phyloP scores from a whole-genome alignment of 1,140 invertebrate genomes.

The Drosophila busckii region DNA sequence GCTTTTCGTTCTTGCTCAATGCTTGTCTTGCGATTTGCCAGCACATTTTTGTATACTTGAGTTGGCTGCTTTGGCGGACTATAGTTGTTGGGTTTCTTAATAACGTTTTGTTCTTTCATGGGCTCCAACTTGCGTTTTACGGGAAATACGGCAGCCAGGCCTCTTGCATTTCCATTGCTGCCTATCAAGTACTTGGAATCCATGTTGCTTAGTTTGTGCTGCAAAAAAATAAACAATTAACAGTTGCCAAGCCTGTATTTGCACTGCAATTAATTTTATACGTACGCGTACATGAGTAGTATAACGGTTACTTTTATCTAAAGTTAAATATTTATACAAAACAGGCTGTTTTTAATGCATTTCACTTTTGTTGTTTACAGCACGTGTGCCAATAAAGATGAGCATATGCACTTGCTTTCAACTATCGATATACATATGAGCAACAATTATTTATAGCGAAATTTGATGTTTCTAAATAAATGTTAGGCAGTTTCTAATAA shows the following conservation, averaged over 20 bases:
- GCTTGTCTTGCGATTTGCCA: slow-evolving; percentile 18
- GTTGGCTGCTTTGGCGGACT: slow-evolving; percentile 5
- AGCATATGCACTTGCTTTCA: no score
- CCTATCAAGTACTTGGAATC: slow-evolving; percentile 54
- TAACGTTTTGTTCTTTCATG: slow-evolving; percentile 12
- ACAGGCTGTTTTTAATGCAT: no score
- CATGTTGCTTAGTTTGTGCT: slow-evolving; percentile 21
- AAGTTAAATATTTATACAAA: slow-evolving; percentile 10
- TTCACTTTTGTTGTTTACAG: no score
- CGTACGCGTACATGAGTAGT: slow-evolving; percentile 9
- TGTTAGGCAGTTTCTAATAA: no score
- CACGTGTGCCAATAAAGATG: no score
- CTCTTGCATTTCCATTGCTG: slow-evolving; percentile 3
- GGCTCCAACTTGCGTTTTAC: slow-evolving; percentile 45
- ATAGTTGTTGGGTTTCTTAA: slow-evolving; percentile 24
- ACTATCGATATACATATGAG: no score
- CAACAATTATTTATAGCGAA: no score
- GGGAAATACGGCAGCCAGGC: slow-evolving; percentile 23
- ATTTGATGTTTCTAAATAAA: no score
- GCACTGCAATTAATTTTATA: slow-evolving; percentile 2
- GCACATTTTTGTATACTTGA: slow-evolving; percentile 3
- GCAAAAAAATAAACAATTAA: neutral
- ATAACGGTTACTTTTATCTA: neutral
- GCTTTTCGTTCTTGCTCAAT: slow-evolving; percentile 53
- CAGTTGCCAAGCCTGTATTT: slow-evolving; percentile 3